Evolutionary conservation across 2,888 invertebrate species (phyloP).

Genomic region (Nesidiocoris tenuis): DNA sequence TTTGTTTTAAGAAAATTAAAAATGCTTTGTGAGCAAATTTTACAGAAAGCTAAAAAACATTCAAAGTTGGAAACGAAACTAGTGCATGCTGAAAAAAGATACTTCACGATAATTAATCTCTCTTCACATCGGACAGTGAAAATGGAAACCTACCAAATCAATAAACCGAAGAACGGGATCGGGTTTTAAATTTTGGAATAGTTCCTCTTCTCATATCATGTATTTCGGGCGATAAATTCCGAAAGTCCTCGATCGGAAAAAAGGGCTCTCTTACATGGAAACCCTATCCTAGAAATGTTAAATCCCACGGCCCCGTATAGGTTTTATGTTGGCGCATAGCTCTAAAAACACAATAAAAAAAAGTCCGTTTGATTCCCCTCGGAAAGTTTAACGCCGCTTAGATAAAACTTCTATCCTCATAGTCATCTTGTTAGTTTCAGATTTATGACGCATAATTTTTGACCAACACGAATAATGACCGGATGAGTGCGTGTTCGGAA

Average conservation of each 20-base stretch:
- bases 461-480: slow-evolving; percentile 30
- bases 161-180: neutral
- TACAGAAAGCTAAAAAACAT: no score
- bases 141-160: neutral
- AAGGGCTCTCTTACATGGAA: neutral
- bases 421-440: slow-evolving; percentile 23
- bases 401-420: slow-evolving; percentile 4
- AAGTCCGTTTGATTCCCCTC: neutral
- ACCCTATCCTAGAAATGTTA: neutral
- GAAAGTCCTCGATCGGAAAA: neutral
- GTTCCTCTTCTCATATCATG: neutral
- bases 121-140: no score
- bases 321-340: neutral
- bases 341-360: slow-evolving; percentile 10
- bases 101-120: no score
- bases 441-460: slow-evolving; percentile 36
- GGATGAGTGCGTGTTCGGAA: slow-evolving; percentile 33
- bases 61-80: no score
- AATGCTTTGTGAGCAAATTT: no score
- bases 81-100: no score
- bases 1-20: no score
- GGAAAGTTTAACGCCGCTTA: slow-evolving; percentile 11
- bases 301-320: neutral
- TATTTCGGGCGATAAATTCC: neutral
- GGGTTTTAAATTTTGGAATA: neutral